A percentile compares a stretch with the other conserved stretches of the same genome.
Conservation (phyloP, 2,113 vertebrate species). For the Ginglymostoma cirratum region DNA sequence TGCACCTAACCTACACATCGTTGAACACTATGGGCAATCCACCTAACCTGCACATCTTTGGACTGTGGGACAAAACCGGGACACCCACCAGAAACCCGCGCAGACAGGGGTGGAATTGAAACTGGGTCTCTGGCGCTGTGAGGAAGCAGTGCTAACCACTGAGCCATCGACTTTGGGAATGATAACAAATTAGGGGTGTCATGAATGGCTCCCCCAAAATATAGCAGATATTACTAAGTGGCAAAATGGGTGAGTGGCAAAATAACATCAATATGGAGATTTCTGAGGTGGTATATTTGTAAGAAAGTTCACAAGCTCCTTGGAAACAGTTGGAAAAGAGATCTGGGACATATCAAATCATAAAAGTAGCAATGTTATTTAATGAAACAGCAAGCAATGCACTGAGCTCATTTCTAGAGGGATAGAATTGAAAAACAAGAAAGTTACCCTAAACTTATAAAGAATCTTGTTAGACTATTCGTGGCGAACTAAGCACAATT, state of each 20-base stretch:
- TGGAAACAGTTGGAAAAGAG: neutral
- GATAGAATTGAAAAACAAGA: neutral
- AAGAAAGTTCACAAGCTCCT: neutral
- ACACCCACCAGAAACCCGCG: neutral
- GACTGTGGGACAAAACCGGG: too few species aligned
- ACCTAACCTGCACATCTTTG: too few species aligned
- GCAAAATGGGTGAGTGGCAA: neutral
- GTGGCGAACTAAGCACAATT: neutral
- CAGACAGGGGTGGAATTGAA: neutral
- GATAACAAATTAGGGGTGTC: neutral
- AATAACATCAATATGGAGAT: neutral
- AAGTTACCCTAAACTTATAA: neutral
- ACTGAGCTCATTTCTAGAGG: neutral
- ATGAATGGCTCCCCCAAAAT: neutral
- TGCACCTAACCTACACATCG: too few species aligned
- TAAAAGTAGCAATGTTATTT: neutral
- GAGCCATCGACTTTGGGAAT: neutral
- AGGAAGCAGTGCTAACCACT: too few species aligned
- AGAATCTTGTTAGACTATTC: neutral
- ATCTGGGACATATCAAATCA: neutral
- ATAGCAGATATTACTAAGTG: neutral
- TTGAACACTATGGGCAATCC: too few species aligned
- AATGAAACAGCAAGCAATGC: neutral
- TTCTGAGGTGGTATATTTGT: neutral
- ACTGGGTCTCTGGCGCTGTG: too few species aligned